Conservation (phyloP, 2,113 vertebrate species). For the mouse (Mus musculus) region DNA sequence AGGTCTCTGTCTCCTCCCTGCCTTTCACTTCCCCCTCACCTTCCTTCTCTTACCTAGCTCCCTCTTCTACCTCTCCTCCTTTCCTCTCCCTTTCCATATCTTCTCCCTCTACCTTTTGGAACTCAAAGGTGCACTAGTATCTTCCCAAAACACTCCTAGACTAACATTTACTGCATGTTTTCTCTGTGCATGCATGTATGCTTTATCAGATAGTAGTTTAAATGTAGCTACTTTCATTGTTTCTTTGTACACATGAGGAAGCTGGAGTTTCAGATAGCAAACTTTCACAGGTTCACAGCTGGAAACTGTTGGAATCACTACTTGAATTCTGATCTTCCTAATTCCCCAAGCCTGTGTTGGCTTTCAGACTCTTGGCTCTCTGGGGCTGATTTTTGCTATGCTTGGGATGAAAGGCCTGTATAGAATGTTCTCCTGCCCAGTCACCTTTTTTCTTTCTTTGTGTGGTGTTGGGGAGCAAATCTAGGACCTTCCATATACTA, state of each 20-base stretch:
- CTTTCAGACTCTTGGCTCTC: neutral
- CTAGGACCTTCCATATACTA: neutral
- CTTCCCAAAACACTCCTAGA: neutral
- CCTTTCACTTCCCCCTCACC: neutral
- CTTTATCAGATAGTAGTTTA: constrained; percentile 67
- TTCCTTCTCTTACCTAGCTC: too few relatives aligned
- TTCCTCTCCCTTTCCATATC: neutral
- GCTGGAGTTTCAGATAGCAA: constrained; percentile 23
- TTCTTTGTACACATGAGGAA: constrained; percentile 58
- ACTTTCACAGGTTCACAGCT: constrained; percentile 17
- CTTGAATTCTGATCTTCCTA: neutral
- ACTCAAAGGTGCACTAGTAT: neutral
- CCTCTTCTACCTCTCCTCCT: neutral
- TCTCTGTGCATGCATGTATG: constrained; percentile 21
- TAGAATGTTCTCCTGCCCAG: constrained; percentile 20
- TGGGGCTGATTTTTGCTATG: constrained; percentile 9
- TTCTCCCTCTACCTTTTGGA: neutral
- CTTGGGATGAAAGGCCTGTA: neutral
- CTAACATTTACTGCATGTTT: constrained; percentile 33
- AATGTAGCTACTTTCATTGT: neutral
- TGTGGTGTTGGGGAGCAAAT: neutral
- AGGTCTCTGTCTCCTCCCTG: neutral
- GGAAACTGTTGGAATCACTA: neutral
- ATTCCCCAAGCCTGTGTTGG: neutral
- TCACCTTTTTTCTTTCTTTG: neutral